Evolutionary conservation across 1,140 invertebrate species (phyloP), one percentile per base, ranked within the genome.

Genomic region (Caenorhabditis brenneri): DNA sequence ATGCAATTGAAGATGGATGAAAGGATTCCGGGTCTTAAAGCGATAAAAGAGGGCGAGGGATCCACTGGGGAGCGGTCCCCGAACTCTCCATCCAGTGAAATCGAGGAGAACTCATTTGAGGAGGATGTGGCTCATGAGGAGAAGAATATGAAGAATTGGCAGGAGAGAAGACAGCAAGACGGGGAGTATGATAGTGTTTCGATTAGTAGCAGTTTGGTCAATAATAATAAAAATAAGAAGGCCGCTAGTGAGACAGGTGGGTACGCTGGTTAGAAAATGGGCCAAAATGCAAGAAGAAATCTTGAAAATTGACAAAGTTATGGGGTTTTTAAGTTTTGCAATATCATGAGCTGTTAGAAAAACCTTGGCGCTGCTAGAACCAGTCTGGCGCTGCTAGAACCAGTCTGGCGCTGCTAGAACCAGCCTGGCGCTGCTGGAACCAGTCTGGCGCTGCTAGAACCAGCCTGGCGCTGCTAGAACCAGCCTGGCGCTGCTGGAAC

Each of bases 1-100:
- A 89, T 88, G 46, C 90, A 88, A 33, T 82, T 90, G 78, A 88
- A 89, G 55, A 88, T 89, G 88, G 88, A 90, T 33, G 88, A 88
- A 22, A 88, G 90, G 58, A 80, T 88, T 51, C 81, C 87, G 7
- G 65, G 65, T 15, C 51, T 88, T 12, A 89, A 89, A 78, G 83
- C 81, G n/a, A 85, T 83, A 55, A 83, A 83, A 58, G 84, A 85
- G 48, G 81, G 58, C 22, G 85, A 90, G 29, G 89, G 60, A 65
- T 80, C 31, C 42, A 90, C 46, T 87, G 90, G 90, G 80, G 58
- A 83, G 6, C 46, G 82, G 6, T 83, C 82, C 0, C 82, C 82
- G 1, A 65, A 51, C 69, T 74, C 58, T 12, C 82, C 82, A 10
- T 33, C 69, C 69, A 83, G 82, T 39, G 82, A 83, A 31, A 74